Conservation (phyloP, 2,888 invertebrate genomes). For the Hermaeophaga mercurialis region DNA sequence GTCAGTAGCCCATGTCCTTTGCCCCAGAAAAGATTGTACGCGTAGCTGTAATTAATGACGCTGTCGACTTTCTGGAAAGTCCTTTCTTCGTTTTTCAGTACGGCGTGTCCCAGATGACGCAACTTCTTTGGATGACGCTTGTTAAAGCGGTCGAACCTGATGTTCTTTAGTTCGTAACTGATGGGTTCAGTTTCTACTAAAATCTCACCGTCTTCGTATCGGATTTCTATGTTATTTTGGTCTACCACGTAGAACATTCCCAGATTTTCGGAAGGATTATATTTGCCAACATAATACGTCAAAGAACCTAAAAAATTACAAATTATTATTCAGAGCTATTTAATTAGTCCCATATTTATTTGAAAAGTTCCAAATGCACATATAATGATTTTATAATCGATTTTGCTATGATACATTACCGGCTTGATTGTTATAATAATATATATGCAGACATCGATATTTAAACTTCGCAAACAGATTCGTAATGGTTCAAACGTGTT, state of each 20-base stretch:
- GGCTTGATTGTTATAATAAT: no score
- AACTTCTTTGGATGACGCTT: conserved; percentile 52
- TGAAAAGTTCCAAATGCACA: no score
- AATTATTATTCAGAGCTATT: no score
- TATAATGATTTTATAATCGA: no score
- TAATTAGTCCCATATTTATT: no score
- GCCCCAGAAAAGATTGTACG: conserved; percentile 78
- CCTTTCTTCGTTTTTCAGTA: conserved; percentile 55
- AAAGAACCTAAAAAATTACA: conserved; percentile 48
- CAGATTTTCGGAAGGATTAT: conserved; percentile 67
- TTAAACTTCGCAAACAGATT: no score
- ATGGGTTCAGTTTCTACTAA: conserved; percentile 81
- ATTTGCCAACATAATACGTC: conserved; percentile 72
- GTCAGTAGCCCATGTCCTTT: conserved; percentile 75
- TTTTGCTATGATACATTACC: no score
- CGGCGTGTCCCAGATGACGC: conserved; percentile 54
- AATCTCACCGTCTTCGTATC: conserved; percentile 72
- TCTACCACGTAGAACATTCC: conserved; percentile 74
- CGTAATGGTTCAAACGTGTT: no score
- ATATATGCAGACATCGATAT: no score
- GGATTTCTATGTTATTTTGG: conserved; percentile 63
- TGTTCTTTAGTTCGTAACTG: conserved; percentile 71
- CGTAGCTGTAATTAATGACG: conserved; percentile 74
- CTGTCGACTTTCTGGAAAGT: conserved; percentile 69
- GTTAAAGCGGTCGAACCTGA: conserved; percentile 53